Evolutionary conservation across 2,113 vertebrate genomes (phyloP), one percentile per base, ranked within the genome.

Genomic region (Peromyscus leucopus): DNA sequence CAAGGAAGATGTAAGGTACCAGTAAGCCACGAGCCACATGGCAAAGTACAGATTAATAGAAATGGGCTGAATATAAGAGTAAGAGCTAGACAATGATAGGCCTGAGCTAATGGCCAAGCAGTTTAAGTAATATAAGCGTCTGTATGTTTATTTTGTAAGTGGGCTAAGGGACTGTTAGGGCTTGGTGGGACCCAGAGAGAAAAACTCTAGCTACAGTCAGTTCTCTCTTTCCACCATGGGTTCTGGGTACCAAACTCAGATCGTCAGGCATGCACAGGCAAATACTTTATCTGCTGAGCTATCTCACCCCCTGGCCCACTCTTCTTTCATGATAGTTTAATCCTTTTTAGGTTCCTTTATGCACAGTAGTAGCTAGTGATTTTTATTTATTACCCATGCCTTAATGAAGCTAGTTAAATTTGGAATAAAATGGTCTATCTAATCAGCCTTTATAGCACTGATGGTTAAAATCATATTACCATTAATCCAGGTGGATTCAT

Each of bases 331-430:
- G 80, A 87, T 85, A 36, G 82, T 65, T 82, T 82, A 89, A 91
- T n/a, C 21, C 33, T 61, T 95, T 84, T 57, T 55, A 90, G 4
- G 48, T 63, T 94, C n/a, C 36, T 88, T 96, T 86, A 89, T 82
- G 57, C 36, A 91, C 19, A 79, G 22, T n/a, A 26, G n/a, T 84
- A 83, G 69, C n/a, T 93, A 55, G 48, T 24, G 11, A 90, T 28
- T 89, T 95, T 78, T 78, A 85, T 80, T 78, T 74, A 79, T 88
- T 78, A 48, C 24, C 24, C 78, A 42, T 82, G 22, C 28, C 84
- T 90, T 79, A 24, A 75, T 48, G 48, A 87, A 78, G 69, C 39
- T 92, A 78, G 92, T 36, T 85, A 92, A 65, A 69, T 26, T 83
- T 26, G 19, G 17, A 67, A 72, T 90, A 82, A 93, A 89, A 84